phyloP scores from a whole-genome alignment of 2,113 vertebrate species.

The Macheiramphus alcinus region DNA sequence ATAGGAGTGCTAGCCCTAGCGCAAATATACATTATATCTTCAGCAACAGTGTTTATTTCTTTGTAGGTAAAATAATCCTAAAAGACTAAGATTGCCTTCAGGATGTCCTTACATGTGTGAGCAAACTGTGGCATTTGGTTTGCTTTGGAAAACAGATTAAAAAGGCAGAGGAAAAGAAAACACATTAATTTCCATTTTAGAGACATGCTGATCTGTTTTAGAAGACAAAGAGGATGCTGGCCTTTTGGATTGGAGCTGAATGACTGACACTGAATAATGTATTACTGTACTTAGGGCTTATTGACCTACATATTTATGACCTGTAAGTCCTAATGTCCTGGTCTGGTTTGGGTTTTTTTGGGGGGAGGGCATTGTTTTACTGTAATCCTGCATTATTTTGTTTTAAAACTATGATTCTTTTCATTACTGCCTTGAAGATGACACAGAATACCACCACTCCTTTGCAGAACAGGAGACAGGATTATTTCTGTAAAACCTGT shows the following conservation, averaged over 20 bases:
- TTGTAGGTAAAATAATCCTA: neutral
- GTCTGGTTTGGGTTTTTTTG: neutral
- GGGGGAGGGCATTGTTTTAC: neutral
- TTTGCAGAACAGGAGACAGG: neutral
- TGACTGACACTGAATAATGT: neutral
- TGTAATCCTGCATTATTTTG: neutral
- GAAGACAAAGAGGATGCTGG: neutral
- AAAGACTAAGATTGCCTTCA: neutral
- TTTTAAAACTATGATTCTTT: neutral
- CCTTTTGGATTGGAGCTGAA: neutral
- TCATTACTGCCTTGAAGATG: neutral
- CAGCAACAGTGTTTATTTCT: neutral
- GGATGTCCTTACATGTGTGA: neutral
- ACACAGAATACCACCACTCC: neutral
- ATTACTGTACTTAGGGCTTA: neutral
- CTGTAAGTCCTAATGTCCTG: neutral
- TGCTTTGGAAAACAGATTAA: neutral
- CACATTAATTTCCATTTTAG: neutral
- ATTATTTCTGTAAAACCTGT: neutral
- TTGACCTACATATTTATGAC: neutral
- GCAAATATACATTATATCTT: neutral
- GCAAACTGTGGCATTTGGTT: neutral
- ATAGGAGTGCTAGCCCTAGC: neutral
- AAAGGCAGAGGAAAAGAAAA: neutral
- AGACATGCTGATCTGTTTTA: neutral